Evolutionary conservation across 2,888 invertebrate genomes (phyloP).

Genomic region (Gerris lacustris): DNA sequence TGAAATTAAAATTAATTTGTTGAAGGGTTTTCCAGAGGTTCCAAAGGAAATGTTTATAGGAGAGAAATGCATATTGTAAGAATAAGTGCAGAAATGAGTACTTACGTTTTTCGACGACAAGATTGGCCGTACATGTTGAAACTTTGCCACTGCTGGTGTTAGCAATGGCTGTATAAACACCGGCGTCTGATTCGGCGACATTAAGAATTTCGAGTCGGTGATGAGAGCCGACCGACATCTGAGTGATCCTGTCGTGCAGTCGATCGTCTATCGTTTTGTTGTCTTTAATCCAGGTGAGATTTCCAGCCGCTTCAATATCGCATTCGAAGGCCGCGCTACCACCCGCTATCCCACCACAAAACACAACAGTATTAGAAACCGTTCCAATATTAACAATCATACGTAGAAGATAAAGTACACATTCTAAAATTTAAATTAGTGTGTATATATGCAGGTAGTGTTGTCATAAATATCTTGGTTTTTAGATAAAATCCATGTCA

Average conservation of each 20-base stretch:
- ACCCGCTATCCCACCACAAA: conserved; percentile 46
- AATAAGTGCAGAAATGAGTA: conserved; percentile 24
- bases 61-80: too few relatives aligned
- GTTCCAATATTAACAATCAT: conserved; percentile 14
- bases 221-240: conserved; percentile 40
- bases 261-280: conserved; percentile 40
- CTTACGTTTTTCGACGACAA: conserved; percentile 75
- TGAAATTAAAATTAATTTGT: too few relatives aligned
- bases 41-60: too few relatives aligned
- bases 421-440: conserved; percentile 9
- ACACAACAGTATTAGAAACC: conserved; percentile 15
- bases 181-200: conserved; percentile 63
- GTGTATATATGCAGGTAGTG: not conserved
- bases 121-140: conserved; percentile 72
- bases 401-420: too few relatives aligned
- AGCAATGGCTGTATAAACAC: conserved; percentile 80
- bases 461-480: conserved; percentile 8
- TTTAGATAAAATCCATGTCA: not conserved
- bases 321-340: conserved; percentile 73
- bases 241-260: conserved; percentile 25
- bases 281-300: conserved; percentile 73
- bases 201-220: conserved; percentile 64
- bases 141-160: conserved; percentile 62
- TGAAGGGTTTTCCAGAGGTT: too few relatives aligned
- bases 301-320: conserved; percentile 47